Percentiles rank a stretch among this genome's conserved stretches.
These are phyloP conservation scores for Pollenia griseotomentosa DNA, from an alignment of 2,888 invertebrate species.

Conservation along the genomic window DNA sequence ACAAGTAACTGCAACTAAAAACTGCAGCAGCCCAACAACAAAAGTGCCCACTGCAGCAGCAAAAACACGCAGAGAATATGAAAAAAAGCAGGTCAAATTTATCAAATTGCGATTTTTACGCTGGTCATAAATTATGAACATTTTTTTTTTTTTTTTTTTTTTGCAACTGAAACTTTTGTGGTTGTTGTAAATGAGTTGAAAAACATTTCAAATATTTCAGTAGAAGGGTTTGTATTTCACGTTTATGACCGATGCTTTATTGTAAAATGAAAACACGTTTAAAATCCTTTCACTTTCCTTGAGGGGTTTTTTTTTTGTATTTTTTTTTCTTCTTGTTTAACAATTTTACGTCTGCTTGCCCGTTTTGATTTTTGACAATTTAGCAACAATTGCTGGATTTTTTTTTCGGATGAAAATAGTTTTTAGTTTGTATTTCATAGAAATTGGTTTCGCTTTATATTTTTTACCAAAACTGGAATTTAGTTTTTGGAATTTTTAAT, in stretches of 20 bases:
- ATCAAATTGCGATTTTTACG: conserved; percentile 72
- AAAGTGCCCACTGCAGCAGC: conserved; percentile 29
- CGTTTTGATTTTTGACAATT: neutral
- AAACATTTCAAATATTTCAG: conserved; percentile 9
- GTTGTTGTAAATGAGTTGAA: conserved; percentile 38
- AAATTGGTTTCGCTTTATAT: conserved; percentile 71
- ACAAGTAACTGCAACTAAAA: conserved; percentile 26
- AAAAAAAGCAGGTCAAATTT: conserved; percentile 71
- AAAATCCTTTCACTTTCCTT: conserved; percentile 71
- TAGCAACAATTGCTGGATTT: conserved; percentile 10
- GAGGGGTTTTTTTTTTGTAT: conserved; percentile 18
- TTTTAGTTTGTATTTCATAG: conserved; percentile 52
- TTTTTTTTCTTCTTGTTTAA: neutral
- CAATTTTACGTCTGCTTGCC: neutral
- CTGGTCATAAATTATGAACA: conserved; percentile 69
- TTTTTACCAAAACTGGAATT: conserved; percentile 69
- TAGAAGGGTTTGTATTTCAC: conserved; percentile 55
- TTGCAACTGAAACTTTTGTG: conserved; percentile 37
- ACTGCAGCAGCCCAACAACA: neutral
- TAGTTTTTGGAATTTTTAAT: conserved; percentile 54
- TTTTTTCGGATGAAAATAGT: conserved; percentile 22
- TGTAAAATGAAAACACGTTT: conserved; percentile 9
- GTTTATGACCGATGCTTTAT: conserved; percentile 36
- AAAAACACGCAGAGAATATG: conserved; percentile 1
- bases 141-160: conserved; percentile 34